Percentiles rank a stretch among this genome's conserved stretches.
These are phyloP conservation scores for Rhinoderma darwinii DNA, from an alignment of 2,113 vertebrate genomes.

Conservation along the genomic window DNA sequence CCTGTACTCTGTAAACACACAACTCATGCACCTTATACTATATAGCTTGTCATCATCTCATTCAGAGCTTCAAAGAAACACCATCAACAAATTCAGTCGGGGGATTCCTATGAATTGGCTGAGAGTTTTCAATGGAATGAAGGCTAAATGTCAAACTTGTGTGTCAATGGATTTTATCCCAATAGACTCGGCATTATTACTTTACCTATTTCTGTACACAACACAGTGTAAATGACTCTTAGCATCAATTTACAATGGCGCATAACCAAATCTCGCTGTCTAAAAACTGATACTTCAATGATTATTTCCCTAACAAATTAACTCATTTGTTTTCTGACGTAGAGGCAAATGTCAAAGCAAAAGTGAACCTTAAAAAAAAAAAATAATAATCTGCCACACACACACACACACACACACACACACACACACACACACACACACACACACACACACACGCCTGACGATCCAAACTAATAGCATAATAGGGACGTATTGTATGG, in stretches of 20 bases:
- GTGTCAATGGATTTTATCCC: not conserved
- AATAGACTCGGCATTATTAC: no score
- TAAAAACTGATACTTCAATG: no score
- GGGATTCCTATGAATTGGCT: not conserved
- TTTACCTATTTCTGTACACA: not conserved
- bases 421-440: no score
- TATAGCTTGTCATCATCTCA: constrained; percentile 55
- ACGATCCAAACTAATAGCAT: no score
- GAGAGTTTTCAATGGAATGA: not conserved
- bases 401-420: no score
- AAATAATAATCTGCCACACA: no score
- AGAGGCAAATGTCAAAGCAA: not conserved
- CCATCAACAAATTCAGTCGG: not conserved
- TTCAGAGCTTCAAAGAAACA: constrained; percentile 35
- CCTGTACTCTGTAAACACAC: constrained; percentile 64
- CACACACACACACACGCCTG: no score
- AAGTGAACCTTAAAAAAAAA: not conserved
- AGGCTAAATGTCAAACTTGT: not conserved
- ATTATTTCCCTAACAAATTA: not conserved
- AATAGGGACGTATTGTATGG: no score
- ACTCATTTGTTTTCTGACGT: not conserved
- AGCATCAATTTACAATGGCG: not conserved
- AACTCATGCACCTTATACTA: constrained; percentile 50
- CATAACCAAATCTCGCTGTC: not conserved
- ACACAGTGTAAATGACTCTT: no score